phyloP scores from a whole-genome alignment of 2,888 invertebrate genomes.

The Anoncus sp. region DNA sequence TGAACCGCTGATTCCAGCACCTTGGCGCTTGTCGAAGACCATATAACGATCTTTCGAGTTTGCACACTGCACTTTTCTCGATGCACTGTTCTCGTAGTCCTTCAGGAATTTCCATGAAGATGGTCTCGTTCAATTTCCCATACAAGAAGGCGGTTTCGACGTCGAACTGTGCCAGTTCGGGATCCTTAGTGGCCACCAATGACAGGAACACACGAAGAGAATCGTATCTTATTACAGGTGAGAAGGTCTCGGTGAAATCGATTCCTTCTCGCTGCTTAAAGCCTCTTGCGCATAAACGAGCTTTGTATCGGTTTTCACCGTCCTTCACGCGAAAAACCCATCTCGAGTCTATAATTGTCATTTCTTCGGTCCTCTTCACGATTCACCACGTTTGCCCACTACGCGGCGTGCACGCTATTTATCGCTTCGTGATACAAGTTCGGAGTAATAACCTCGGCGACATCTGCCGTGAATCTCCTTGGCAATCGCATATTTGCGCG shows the following conservation, averaged over 20 bases:
- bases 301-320: slow-evolving; percentile 28
- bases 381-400: slow-evolving; percentile 36
- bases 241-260: slow-evolving; percentile 17
- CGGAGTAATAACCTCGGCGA: no score
- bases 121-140: slow-evolving; percentile 5
- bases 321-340: slow-evolving; percentile 54
- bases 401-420: no score
- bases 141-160: slow-evolving; percentile 30
- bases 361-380: slow-evolving; percentile 15
- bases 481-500: not conserved
- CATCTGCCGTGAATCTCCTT: not conserved
- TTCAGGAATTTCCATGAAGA: slow-evolving; percentile 28
- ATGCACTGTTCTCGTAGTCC: slow-evolving; percentile 6
- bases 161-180: slow-evolving; percentile 30
- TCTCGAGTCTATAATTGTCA: slow-evolving; percentile 44
- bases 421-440: slow-evolving; percentile 28
- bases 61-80: slow-evolving; percentile 35
- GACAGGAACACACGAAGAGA: slow-evolving; percentile 25
- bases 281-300: slow-evolving; percentile 3
- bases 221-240: slow-evolving; percentile 34
- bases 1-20: no score
- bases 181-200: slow-evolving; percentile 3
- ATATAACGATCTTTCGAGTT: slow-evolving; percentile 50
- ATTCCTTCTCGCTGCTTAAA: slow-evolving; percentile 5
- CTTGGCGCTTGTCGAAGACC: slow-evolving; percentile 61